Conservation (phyloP, 1,140 invertebrate genomes). For the Drosophila lini region DNA sequence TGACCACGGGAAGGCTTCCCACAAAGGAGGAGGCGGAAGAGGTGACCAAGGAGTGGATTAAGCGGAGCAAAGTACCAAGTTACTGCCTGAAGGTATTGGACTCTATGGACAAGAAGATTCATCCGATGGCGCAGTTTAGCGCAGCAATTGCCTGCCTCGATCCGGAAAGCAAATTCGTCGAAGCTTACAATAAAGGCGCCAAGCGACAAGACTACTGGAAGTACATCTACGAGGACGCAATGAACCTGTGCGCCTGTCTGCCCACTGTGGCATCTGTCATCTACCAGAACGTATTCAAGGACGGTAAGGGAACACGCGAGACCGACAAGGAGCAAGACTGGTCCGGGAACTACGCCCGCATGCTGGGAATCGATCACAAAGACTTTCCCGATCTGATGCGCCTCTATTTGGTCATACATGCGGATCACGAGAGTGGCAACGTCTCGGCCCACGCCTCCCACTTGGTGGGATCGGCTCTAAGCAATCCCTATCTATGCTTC, state of each 20-base stretch:
- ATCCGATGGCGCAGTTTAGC: slow-evolving; percentile 98
- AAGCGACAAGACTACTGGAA: slow-evolving; percentile 85
- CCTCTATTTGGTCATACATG: slow-evolving; percentile 97
- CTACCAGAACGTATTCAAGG: slow-evolving; percentile 93
- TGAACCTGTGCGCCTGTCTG: slow-evolving; percentile 97
- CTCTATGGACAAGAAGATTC: slow-evolving; percentile 95
- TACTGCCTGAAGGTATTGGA: slow-evolving; percentile 97
- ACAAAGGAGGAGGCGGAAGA: slow-evolving; percentile 91
- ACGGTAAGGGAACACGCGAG: slow-evolving; percentile 92
- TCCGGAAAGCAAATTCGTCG: slow-evolving; percentile 95
- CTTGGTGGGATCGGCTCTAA: slow-evolving; percentile 96
- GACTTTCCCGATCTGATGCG: slow-evolving; percentile 96
- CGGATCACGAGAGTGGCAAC: slow-evolving; percentile 97
- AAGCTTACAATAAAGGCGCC: slow-evolving; percentile 90
- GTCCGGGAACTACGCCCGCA: slow-evolving; percentile 95
- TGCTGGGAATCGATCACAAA: slow-evolving; percentile 95
- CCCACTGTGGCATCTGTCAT: slow-evolving; percentile 96
- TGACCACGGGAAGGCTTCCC: slow-evolving; percentile 95
- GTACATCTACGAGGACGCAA: slow-evolving; percentile 95
- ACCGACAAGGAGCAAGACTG: slow-evolving; percentile 93
- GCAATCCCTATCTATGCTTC: slow-evolving; percentile 96
- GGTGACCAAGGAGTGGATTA: slow-evolving; percentile 95
- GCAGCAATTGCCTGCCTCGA: slow-evolving; percentile 95
- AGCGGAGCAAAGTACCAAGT: slow-evolving; percentile 89
- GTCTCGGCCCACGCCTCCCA: slow-evolving; percentile 97